phyloP scores from a whole-genome alignment of 1,140 invertebrate species.

The Episyrphus balteatus region DNA sequence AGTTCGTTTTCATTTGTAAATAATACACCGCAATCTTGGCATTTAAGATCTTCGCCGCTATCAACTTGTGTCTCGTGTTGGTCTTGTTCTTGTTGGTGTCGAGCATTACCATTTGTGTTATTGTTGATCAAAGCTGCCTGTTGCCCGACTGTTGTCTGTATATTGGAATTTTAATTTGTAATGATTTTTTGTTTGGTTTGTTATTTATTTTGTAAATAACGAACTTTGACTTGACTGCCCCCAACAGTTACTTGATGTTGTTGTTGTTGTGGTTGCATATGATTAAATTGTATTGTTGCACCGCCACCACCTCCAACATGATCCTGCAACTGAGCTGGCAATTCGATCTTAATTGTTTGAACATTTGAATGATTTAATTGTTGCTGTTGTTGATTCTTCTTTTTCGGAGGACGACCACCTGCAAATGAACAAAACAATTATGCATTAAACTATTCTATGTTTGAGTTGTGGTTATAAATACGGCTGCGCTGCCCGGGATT shows the following conservation, averaged over 20 bases:
- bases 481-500: conserved; percentile 30
- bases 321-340: too few species aligned
- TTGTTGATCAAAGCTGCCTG: too few species aligned
- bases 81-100: conserved; percentile 1
- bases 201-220: conserved; percentile 34
- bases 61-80: not conserved
- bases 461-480: not conserved
- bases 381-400: conserved; percentile 19
- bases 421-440: not conserved
- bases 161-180: too few species aligned
- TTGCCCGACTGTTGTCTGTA: too few species aligned
- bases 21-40: conserved; percentile 3
- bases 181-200: not conserved
- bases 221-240: conserved; percentile 28
- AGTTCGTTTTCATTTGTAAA: conserved; percentile 2
- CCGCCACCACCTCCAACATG: not conserved
- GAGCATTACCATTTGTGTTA: too few species aligned
- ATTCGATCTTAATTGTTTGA: not conserved
- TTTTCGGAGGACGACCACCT: conserved; percentile 32
- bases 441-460: not conserved
- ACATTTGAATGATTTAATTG: not conserved
- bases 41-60: not conserved
- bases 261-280: conserved; percentile 1
- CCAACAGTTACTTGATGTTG: conserved; percentile 15
- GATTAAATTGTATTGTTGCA: not conserved